Percentiles rank a stretch among this genome's conserved stretches.
phyloP scores from a whole-genome alignment of 2,797 vertebrate species.

The Echeneis naucrates region DNA sequence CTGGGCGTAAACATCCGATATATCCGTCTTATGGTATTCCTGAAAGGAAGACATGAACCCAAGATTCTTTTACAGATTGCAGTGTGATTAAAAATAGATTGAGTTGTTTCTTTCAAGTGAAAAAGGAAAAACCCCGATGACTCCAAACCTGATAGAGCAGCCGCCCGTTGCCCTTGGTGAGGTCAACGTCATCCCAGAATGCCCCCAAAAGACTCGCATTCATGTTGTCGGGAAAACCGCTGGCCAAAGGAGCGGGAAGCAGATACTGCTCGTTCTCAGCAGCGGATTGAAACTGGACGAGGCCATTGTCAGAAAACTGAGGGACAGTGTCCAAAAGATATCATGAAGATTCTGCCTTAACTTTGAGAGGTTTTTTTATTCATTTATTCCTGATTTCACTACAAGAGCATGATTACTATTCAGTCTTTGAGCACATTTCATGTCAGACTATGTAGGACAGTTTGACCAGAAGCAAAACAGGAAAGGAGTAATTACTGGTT shows the following conservation, averaged over 20 bases:
- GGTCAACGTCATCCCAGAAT: slow-evolving; percentile 89
- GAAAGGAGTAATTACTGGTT: neutral
- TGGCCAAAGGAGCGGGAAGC: slow-evolving; percentile 79
- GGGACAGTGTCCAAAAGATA: neutral
- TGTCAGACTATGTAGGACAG: neutral
- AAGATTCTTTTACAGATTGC: neutral
- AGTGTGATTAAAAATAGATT: neutral
- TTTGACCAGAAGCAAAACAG: neutral
- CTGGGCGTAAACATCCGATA: slow-evolving; percentile 84
- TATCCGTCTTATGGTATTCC: slow-evolving; percentile 78
- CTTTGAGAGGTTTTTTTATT: neutral
- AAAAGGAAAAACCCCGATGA: neutral
- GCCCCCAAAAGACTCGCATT: slow-evolving; percentile 81
- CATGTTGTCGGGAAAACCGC: slow-evolving; percentile 79
- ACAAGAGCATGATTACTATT: neutral
- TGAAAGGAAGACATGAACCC: slow-evolving; percentile 9
- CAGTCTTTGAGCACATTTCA: neutral
- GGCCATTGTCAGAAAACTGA: slow-evolving; percentile 90
- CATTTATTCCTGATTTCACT: no score
- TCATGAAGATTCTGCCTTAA: neutral
- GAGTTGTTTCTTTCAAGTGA: neutral
- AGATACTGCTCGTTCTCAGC: slow-evolving; percentile 84
- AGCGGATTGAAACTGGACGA: slow-evolving; percentile 84
- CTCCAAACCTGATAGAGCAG: slow-evolving; percentile 84
- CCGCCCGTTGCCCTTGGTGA: slow-evolving; percentile 81